Conservation (phyloP, 2,797 vertebrate genomes). For the Lagorchestes hirsutus region DNA sequence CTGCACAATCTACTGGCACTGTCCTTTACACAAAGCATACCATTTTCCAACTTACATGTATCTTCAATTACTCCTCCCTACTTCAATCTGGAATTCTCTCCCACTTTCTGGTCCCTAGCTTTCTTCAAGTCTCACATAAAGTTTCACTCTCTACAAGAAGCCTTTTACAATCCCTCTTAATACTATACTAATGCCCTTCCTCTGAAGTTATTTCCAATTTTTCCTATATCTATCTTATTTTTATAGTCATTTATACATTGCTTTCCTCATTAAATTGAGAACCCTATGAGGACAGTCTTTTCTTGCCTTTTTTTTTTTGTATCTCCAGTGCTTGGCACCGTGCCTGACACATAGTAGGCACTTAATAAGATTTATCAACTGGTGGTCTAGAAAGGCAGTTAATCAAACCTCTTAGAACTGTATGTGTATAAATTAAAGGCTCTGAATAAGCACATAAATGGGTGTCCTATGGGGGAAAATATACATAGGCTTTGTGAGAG, state of each 20-base stretch:
- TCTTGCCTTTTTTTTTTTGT: background rate
- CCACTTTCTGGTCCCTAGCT: background rate
- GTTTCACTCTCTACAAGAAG: background rate
- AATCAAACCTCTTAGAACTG: background rate
- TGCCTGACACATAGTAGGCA: background rate
- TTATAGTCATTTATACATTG: background rate
- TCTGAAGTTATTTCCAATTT: background rate
- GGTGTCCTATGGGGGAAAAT: background rate
- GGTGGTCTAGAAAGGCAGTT: background rate
- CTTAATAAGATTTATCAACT: background rate
- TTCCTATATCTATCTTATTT: background rate
- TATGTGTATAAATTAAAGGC: background rate
- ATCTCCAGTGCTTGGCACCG: background rate
- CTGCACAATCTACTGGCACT: background rate
- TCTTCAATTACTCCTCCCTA: background rate
- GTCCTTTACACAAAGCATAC: background rate
- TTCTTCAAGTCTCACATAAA: background rate
- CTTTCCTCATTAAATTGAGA: background rate
- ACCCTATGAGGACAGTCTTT: background rate
- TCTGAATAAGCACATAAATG: background rate
- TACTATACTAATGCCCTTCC: background rate
- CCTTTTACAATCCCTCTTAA: background rate
- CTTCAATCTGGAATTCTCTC: background rate
- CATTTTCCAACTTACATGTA: background rate
- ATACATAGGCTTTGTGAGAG: background rate